Conservation (phyloP, 2,888 invertebrate genomes). For the Drosophila setosimentum region DNA sequence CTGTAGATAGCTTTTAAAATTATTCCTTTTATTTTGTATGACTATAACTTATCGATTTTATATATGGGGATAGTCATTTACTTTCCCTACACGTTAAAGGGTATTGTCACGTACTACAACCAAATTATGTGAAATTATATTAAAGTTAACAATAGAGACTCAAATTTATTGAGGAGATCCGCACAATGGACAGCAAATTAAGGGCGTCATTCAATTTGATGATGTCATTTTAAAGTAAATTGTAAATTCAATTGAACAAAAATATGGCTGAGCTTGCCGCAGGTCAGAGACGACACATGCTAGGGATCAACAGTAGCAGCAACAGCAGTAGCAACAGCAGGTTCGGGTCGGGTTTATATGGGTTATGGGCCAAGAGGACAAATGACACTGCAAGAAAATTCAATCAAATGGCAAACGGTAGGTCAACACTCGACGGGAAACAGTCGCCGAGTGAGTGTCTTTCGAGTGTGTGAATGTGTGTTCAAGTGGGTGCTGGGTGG, state of each 20-base stretch:
- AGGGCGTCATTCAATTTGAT: slow-evolving; percentile 67
- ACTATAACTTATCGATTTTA: neutral
- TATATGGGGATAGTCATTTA: neutral
- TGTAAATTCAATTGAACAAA: slow-evolving; percentile 68
- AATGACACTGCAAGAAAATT: slow-evolving; percentile 48
- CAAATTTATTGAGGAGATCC: neutral
- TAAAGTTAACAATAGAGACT: slow-evolving; percentile 31
- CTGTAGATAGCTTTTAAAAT: neutral
- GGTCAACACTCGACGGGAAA: slow-evolving; percentile 49
- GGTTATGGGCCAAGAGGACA: slow-evolving; percentile 1
- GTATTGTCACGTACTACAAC: slow-evolving; percentile 51
- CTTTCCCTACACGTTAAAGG: neutral
- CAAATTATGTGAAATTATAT: slow-evolving; percentile 2
- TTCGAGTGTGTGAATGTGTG: slow-evolving; percentile 4
- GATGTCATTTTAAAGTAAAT: slow-evolving; percentile 66
- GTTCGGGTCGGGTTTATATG: slow-evolving; percentile 17
- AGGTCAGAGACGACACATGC: slow-evolving; percentile 21
- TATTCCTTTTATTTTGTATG: neutral
- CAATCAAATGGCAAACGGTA: slow-evolving; percentile 55
- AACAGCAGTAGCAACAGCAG: neutral
- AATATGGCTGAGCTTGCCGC: slow-evolving; percentile 13
- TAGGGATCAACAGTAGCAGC: neutral
- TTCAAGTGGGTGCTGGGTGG: slow-evolving; percentile 3
- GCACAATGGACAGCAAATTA: slow-evolving; percentile 66
- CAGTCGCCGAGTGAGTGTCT: slow-evolving; percentile 30